phyloP scores from a whole-genome alignment of 1,140 invertebrate genomes.

The Zaprionus davidi region DNA sequence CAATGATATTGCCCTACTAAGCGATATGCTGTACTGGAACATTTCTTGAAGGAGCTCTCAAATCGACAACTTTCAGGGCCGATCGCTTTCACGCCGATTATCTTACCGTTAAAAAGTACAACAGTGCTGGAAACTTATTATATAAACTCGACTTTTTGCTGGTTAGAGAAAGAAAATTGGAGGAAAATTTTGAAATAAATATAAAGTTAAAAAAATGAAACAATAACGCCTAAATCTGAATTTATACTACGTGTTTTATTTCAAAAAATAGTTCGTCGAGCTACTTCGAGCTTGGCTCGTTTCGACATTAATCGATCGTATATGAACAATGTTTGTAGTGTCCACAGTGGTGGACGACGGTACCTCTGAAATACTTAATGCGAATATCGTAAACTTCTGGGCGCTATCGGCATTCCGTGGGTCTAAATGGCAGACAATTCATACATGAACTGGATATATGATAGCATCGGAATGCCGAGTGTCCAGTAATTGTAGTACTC shows the following conservation, averaged over 20 bases:
- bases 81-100: conserved; percentile 84
- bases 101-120: conserved; percentile 84
- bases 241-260: conserved; percentile 4
- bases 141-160: conserved; percentile 85
- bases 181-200: not conserved
- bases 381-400: conserved; percentile 85
- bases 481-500: not conserved
- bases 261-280: conserved; percentile 13
- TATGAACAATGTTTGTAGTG: conserved; percentile 84
- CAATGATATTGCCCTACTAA: conserved; percentile 89
- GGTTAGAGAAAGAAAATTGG: conserved; percentile 85
- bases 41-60: no score
- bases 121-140: conserved; percentile 63
- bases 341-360: conserved; percentile 87
- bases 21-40: not conserved
- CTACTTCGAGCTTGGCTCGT: conserved; percentile 25
- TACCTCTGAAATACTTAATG: conserved; percentile 65
- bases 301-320: conserved; percentile 79
- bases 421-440: conserved; percentile 86
- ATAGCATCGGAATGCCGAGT: conserved; percentile 36
- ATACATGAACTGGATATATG: conserved; percentile 85
- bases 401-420: conserved; percentile 87
- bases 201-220: not conserved
- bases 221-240: conserved; percentile 5
- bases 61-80: not conserved